phyloP scores from a whole-genome alignment of 2,888 invertebrate genomes.

The Lycocerus yunnanus region DNA sequence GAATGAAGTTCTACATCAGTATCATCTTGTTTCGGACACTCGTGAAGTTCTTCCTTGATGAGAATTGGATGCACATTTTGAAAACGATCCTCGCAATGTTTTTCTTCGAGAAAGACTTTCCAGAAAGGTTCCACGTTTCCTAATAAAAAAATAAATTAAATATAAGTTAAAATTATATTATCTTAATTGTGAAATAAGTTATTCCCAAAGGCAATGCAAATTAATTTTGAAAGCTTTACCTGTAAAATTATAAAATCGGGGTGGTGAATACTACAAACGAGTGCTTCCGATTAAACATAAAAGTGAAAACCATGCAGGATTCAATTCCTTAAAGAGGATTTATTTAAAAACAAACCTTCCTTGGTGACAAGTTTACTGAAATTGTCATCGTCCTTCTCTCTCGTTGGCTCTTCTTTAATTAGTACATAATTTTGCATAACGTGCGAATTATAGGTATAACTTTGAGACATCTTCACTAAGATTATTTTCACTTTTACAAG shows the following conservation, averaged over 20 bases:
- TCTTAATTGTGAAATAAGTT: too few species aligned
- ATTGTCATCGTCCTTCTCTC: neutral
- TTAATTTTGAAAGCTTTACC: too few species aligned
- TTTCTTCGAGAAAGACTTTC: neutral
- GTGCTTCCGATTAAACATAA: too few species aligned
- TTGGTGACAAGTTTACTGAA: neutral
- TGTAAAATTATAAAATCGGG: too few species aligned
- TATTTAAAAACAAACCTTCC: neutral
- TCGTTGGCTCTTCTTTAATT: neutral
- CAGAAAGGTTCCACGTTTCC: neutral
- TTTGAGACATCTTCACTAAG: neutral
- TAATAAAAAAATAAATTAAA: neutral
- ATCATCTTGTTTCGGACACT: neutral
- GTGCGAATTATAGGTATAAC: neutral
- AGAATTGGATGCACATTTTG: neutral
- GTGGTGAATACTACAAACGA: too few species aligned
- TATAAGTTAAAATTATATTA: too few species aligned
- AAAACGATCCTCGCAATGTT: neutral
- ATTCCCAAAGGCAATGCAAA: too few species aligned
- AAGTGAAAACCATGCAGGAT: too few species aligned
- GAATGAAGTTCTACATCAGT: neutral
- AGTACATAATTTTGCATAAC: neutral
- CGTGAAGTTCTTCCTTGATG: neutral
- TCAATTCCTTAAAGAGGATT: neutral
- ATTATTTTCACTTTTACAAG: neutral